Percentiles rank a stretch among this genome's conserved stretches.
Conservation (phyloP, 2,113 vertebrate genomes). For the Strigops habroptila region DNA sequence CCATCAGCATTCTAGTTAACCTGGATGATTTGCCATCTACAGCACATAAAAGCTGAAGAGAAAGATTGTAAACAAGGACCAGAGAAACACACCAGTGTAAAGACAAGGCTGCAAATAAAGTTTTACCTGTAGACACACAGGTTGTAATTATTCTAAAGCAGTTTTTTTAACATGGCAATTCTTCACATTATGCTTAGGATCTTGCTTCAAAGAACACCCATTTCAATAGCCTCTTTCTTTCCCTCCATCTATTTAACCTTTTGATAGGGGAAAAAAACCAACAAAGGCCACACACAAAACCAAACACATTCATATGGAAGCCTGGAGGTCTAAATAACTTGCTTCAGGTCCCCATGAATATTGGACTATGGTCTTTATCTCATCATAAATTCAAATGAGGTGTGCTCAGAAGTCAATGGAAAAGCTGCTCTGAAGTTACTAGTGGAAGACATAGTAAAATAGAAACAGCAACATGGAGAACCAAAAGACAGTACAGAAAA, state of each 20-base stretch:
- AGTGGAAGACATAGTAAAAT: not conserved
- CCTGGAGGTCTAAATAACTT: not conserved
- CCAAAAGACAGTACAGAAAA: not conserved
- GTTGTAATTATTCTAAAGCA: not conserved
- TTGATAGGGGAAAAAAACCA: rapidly evolving
- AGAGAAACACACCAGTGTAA: not conserved
- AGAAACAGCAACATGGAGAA: not conserved
- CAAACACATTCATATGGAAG: not conserved
- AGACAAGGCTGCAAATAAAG: not conserved
- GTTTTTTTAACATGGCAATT: not conserved
- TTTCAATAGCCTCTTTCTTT: not conserved
- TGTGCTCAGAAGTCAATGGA: not conserved
- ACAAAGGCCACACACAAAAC: no score
- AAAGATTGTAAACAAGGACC: not conserved
- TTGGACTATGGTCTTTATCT: no score
- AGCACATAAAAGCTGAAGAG: not conserved
- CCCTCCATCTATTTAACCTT: not conserved
- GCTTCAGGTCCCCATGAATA: not conserved
- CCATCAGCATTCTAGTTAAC: not conserved
- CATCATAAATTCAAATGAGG: not conserved
- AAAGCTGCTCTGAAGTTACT: not conserved
- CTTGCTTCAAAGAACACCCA: not conserved
- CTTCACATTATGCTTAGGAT: not conserved
- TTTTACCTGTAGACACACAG: not conserved
- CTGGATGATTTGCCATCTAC: not conserved